A percentile compares a stretch with the other conserved stretches of the same genome.
Conservation (phyloP, 2,888 invertebrate genomes). For the Amblyjoppa proteus region DNA sequence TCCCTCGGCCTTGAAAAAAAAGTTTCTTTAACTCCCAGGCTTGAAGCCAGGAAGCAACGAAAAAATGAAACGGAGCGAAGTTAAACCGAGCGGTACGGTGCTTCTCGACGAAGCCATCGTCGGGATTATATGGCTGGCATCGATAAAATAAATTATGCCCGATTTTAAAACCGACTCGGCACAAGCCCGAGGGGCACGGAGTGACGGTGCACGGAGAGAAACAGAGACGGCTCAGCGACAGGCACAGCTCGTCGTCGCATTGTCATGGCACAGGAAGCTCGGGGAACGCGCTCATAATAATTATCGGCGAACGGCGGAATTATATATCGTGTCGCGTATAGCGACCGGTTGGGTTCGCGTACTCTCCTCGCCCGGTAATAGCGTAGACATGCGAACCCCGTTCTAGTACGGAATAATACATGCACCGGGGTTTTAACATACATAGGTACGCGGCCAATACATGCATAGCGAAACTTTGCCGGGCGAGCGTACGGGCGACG, state of each 20-base stretch:
- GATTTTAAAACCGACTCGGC: background rate
- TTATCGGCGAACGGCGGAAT: constrained; percentile 83
- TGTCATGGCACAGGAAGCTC: constrained; percentile 76
- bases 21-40: too few relatives aligned
- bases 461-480: constrained; percentile 36
- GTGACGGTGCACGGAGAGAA: background rate
- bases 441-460: constrained; percentile 10
- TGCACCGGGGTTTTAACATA: constrained; percentile 29
- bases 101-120: too few relatives aligned
- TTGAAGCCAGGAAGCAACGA: too few relatives aligned
- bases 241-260: constrained; percentile 68
- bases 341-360: constrained; percentile 59
- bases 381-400: constrained; percentile 70
- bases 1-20: too few relatives aligned
- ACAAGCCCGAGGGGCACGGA: background rate
- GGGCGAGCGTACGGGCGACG: constrained; percentile 64
- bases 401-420: constrained; percentile 67
- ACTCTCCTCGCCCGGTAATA: constrained; percentile 67
- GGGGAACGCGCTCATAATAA: constrained; percentile 81
- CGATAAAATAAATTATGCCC: background rate
- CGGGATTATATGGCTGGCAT: background rate
- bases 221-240: constrained; percentile 55
- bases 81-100: too few relatives aligned
- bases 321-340: constrained; percentile 81
- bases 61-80: too few relatives aligned